Evolutionary conservation across 2,888 invertebrate genomes (phyloP).

Genomic region (Actias luna): DNA sequence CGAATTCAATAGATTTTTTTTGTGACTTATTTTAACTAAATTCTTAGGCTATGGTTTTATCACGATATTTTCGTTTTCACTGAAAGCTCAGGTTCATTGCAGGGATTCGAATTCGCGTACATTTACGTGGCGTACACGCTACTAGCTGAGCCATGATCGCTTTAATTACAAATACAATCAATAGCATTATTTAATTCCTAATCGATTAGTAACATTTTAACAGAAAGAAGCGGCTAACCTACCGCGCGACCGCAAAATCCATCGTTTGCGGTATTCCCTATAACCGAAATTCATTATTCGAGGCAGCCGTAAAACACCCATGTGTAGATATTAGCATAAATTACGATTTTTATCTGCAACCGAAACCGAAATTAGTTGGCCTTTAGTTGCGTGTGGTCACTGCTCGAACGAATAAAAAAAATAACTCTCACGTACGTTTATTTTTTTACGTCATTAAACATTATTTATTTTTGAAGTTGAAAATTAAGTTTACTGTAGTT

Average conservation of each 20-base stretch:
- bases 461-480: neutral
- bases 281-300: constrained; percentile 63
- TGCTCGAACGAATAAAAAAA: constrained; percentile 9
- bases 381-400: constrained; percentile 58
- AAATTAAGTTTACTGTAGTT: neutral
- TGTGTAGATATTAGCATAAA: constrained; percentile 67
- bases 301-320: constrained; percentile 47
- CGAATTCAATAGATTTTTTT: no score
- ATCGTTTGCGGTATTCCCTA: constrained; percentile 72
- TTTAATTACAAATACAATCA: no score
- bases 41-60: no score
- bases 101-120: no score
- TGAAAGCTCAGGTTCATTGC: no score
- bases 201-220: neutral
- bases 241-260: constrained; percentile 27
- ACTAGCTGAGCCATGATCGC: neutral
- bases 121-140: no score
- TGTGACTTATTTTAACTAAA: no score
- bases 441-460: neutral
- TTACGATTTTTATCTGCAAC: constrained; percentile 62
- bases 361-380: constrained; percentile 59
- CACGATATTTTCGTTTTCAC: no score
- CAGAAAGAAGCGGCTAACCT: neutral
- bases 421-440: neutral
- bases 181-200: neutral